Conservation (phyloP, 2,888 invertebrate genomes). For the Osmoderma eremita region DNA sequence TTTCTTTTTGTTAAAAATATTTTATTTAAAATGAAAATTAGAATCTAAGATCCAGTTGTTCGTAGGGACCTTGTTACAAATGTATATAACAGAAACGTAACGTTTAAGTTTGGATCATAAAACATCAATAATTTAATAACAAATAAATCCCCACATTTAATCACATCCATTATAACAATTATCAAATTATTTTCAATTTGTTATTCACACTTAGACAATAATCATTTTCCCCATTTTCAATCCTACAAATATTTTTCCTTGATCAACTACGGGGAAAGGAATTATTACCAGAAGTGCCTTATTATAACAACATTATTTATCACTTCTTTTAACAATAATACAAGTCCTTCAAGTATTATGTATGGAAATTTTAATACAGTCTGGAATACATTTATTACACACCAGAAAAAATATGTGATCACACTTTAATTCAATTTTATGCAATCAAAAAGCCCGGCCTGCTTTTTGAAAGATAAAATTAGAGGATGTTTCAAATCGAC, state of each 20-base stretch:
- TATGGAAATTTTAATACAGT: conserved; percentile 3
- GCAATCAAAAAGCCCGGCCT: conserved; percentile 25
- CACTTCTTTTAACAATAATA: conserved; percentile 42
- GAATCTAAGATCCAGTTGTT: no score
- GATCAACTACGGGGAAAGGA: conserved; percentile 8
- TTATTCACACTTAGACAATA: conserved; percentile 22
- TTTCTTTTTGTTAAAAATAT: no score
- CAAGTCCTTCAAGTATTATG: conserved; percentile 7
- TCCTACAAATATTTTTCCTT: neutral
- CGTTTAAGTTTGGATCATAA: neutral
- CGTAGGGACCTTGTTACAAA: neutral
- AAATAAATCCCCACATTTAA: conserved; percentile 9
- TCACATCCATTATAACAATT: conserved; percentile 32
- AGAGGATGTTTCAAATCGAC: neutral
- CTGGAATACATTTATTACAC: neutral
- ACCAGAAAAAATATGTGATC: no score
- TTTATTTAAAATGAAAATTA: no score
- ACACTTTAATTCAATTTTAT: conserved; percentile 12
- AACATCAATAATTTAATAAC: conserved; percentile 8
- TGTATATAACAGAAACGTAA: conserved; percentile 4
- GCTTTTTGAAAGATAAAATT: conserved; percentile 24
- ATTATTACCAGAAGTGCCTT: conserved; percentile 18
- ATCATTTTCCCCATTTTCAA: conserved; percentile 16
- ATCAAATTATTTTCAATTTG: conserved; percentile 28
- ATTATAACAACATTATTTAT: conserved; percentile 40